phyloP scores from a whole-genome alignment of 2,797 vertebrate species.

The Echeneis naucrates region DNA sequence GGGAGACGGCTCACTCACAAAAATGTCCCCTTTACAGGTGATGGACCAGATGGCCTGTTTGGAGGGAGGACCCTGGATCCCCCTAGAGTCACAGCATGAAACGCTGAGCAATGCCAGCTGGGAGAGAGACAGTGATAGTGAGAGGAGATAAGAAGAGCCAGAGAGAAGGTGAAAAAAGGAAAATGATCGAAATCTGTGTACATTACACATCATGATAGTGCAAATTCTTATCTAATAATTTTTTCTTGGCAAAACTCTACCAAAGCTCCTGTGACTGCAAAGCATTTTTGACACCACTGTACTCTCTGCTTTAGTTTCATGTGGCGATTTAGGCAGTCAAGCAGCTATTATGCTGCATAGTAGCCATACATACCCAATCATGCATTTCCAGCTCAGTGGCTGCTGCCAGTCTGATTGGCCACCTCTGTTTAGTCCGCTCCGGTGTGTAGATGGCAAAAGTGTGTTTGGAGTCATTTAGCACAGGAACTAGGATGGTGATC shows the following conservation, averaged over 20 bases:
- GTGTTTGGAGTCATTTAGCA: conserved; percentile 92
- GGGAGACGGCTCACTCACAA: conserved; percentile 92
- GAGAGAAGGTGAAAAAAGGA: not conserved
- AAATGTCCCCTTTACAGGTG: conserved; percentile 98
- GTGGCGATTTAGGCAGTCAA: not conserved
- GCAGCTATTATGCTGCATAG: not conserved
- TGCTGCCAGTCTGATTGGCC: conserved; percentile 93
- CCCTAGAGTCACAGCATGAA: conserved; percentile 93
- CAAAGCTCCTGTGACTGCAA: not conserved
- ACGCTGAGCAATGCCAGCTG: conserved; percentile 92
- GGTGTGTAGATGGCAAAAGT: conserved; percentile 96
- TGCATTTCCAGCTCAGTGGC: conserved; percentile 95
- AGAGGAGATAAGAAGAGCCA: not conserved
- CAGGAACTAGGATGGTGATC: conserved; percentile 94
- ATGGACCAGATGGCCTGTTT: conserved; percentile 95
- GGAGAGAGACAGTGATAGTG: not conserved
- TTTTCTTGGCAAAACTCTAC: not conserved
- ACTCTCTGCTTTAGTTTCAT: not conserved
- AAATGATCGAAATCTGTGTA: not conserved
- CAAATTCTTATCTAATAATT: not conserved
- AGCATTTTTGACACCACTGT: not conserved
- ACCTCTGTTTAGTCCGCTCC: conserved; percentile 93
- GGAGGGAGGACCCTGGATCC: conserved; percentile 90
- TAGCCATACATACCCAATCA: conserved; percentile 88
- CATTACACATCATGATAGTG: not conserved